Evolutionary conservation across 2,797 vertebrate genomes (phyloP).

Genomic region (Acrocephalus scirpaceus): DNA sequence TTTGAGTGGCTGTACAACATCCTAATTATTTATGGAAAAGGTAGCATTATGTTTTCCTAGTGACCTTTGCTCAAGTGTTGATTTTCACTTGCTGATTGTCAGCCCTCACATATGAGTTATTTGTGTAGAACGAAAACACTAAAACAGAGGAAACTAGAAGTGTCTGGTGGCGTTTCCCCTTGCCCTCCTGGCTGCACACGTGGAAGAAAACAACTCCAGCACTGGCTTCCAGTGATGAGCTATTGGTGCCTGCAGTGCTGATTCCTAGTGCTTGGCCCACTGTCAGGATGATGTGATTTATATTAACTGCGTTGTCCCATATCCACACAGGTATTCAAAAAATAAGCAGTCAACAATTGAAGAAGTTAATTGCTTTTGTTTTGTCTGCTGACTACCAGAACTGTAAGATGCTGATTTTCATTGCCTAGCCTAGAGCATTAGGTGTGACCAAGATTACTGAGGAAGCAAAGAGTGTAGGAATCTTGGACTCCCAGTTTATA

Average conservation of each 20-base stretch:
- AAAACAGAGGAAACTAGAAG: background rate
- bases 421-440: background rate
- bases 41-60: background rate
- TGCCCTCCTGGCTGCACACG: background rate
- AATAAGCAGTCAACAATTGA: background rate
- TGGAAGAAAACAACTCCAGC: background rate
- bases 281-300: background rate
- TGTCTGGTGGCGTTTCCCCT: background rate
- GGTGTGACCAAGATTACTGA: background rate
- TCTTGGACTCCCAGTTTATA: background rate
- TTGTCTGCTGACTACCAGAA: background rate
- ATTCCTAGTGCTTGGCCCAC: background rate
- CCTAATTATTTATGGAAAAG: constrained; percentile 10
- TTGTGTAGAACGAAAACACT: background rate
- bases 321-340: background rate
- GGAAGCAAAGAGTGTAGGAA: background rate
- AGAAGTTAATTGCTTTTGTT: background rate
- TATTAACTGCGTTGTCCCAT: background rate
- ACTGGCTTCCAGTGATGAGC: background rate
- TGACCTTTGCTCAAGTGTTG: background rate
- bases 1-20: background rate
- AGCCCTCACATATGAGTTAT: background rate
- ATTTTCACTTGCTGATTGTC: background rate
- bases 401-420: background rate
- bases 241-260: background rate